These are phyloP conservation scores for Cyanistes caeruleus DNA, from an alignment of 2,113 vertebrate genomes.

Conservation along the genomic window DNA sequence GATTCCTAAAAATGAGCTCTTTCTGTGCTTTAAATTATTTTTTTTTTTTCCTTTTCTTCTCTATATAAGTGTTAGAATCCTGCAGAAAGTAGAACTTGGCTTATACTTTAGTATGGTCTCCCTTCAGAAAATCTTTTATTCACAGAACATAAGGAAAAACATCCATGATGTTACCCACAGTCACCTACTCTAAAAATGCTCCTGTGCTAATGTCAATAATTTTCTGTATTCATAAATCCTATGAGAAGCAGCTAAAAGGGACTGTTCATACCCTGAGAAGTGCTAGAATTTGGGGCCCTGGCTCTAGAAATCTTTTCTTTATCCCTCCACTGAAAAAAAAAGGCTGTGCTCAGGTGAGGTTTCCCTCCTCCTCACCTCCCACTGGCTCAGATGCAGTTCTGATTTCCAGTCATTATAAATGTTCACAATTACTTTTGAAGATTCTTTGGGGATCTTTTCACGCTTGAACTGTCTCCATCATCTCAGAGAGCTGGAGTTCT, in stretches of 20 bases:
- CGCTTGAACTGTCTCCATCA: neutral
- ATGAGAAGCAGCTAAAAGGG: neutral
- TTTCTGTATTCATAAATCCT: neutral
- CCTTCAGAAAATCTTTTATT: neutral
- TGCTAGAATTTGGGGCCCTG: neutral
- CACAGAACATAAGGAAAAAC: neutral
- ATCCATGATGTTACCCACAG: neutral
- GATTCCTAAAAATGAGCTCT: neutral
- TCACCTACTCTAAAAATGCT: neutral
- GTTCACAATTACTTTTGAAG: neutral
- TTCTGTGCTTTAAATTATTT: neutral
- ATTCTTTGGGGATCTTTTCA: neutral
- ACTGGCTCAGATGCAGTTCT: neutral
- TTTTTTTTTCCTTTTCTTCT: neutral
- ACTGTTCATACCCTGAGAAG: neutral
- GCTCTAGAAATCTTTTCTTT: neutral
- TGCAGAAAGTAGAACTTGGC: neutral
- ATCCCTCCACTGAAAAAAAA: neutral
- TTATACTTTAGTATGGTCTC: neutral
- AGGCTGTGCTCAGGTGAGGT: neutral
- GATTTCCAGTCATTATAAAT: neutral
- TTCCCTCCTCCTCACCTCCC: neutral
- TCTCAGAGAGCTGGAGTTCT: neutral
- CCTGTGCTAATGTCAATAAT: neutral
- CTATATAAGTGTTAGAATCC: neutral